These are phyloP conservation scores for Drosophila virilis DNA, from an alignment of 1,140 invertebrate species.

Conservation along the genomic window DNA sequence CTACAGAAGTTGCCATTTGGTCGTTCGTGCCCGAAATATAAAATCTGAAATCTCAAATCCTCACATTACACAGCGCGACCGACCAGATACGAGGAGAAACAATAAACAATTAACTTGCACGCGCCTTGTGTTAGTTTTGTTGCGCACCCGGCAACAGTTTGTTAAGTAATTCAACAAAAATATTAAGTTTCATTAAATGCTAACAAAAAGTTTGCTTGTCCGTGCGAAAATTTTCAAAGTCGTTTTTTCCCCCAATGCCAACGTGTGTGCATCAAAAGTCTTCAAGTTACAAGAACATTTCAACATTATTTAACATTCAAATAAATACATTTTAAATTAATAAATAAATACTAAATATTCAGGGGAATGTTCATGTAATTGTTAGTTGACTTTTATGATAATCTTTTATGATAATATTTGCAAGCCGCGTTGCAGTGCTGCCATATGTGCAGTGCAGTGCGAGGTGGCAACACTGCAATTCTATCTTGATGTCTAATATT, in stretches of 20 bases:
- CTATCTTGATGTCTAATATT: too few relatives aligned
- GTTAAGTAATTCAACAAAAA: conserved; percentile 29
- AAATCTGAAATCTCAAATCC: conserved; percentile 21
- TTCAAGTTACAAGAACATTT: conserved; percentile 32
- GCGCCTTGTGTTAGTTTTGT: conserved; percentile 14
- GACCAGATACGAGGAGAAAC: conserved; percentile 16
- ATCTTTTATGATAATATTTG: background rate
- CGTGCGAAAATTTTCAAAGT: conserved; percentile 41
- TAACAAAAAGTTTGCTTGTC: conserved; percentile 27
- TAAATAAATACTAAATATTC: too few relatives aligned
- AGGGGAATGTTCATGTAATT: background rate
- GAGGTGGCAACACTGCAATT: too few relatives aligned
- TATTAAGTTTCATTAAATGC: conserved; percentile 48
- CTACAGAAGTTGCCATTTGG: conserved; percentile 35
- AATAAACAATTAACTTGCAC: conserved; percentile 42
- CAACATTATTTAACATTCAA: background rate
- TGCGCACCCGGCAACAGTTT: conserved; percentile 23
- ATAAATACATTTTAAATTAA: too few relatives aligned
- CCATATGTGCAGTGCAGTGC: background rate
- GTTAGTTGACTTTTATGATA: too few relatives aligned
- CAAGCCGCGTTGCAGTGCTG: background rate
- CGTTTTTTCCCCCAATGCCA: conserved; percentile 18
- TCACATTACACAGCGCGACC: conserved; percentile 29
- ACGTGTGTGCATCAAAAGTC: background rate
- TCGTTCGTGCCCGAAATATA: conserved; percentile 37